Percentiles rank a stretch among this genome's conserved stretches.
phyloP scores from a whole-genome alignment of 2,113 vertebrate species.

The Hypanus sabinus region DNA sequence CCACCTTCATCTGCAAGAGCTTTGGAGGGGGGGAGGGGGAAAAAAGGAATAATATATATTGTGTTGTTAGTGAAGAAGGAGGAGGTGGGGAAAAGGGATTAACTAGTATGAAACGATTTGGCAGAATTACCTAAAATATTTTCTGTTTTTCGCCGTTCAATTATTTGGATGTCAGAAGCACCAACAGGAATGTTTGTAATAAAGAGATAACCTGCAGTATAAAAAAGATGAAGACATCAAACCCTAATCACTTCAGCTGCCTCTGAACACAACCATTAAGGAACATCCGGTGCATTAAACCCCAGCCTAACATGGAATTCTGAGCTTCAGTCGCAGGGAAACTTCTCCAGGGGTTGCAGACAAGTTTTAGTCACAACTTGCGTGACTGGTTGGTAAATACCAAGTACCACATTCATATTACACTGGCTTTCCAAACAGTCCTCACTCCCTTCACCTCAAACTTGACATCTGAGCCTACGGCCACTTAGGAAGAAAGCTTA shows the following conservation, averaged over 20 bases:
- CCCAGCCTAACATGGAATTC: neutral
- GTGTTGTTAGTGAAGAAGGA: neutral
- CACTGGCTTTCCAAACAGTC: neutral
- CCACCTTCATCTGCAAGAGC: conserved; percentile 76
- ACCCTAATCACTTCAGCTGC: neutral
- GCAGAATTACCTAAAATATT: conserved; percentile 71
- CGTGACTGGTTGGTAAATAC: neutral
- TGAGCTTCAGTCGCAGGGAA: neutral
- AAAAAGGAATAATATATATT: neutral
- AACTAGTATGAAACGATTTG: neutral
- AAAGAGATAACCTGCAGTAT: conserved; percentile 67
- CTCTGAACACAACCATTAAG: neutral
- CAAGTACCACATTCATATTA: too few species aligned
- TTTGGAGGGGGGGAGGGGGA: conserved; percentile 42
- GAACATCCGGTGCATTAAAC: neutral
- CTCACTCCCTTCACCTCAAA: neutral
- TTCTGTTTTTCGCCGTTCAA: conserved; percentile 78
- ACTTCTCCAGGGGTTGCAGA: neutral
- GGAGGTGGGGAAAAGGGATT: neutral
- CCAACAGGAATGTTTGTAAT: conserved; percentile 75
- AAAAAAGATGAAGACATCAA: neutral
- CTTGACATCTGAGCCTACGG: neutral
- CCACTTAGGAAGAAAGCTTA: neutral
- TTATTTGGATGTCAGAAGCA: conserved; percentile 77
- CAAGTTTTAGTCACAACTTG: neutral